phyloP scores from a whole-genome alignment of 2,888 invertebrate species.

The Brachyptera risi region DNA sequence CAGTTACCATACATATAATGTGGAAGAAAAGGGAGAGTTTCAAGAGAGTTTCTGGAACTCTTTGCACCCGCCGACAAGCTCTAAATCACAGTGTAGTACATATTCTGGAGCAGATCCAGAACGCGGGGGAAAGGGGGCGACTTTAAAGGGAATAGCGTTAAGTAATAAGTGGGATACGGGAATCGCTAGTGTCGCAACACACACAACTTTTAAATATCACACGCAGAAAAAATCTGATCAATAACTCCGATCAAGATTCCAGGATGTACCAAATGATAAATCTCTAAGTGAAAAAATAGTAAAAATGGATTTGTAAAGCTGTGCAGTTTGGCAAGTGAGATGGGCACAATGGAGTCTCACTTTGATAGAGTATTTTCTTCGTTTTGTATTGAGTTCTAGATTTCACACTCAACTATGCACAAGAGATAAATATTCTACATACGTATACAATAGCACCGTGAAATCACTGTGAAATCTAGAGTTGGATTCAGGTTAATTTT shows the following conservation, averaged over 20 bases:
- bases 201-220: no score
- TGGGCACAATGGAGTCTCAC: no score
- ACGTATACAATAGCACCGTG: background rate
- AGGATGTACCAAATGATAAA: conserved; percentile 5
- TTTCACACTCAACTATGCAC: background rate
- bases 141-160: conserved; percentile 17
- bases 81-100: conserved; percentile 15
- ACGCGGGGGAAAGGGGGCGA: background rate
- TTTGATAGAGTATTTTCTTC: no score
- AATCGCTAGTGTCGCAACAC: no score
- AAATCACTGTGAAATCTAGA: no score
- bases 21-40: no score
- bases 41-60: background rate
- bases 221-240: background rate
- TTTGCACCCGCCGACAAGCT: background rate
- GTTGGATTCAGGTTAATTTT: no score
- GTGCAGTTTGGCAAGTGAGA: background rate
- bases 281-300: no score
- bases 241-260: conserved; percentile 1
- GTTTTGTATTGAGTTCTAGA: background rate
- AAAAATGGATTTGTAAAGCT: background rate
- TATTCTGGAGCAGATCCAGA: conserved; percentile 17
- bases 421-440: background rate
- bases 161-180: no score
- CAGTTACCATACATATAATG: no score